Evolutionary conservation across 2,888 invertebrate species (phyloP), one percentile per base, ranked within the genome.

Genomic region (Sinotaia quadrata): DNA sequence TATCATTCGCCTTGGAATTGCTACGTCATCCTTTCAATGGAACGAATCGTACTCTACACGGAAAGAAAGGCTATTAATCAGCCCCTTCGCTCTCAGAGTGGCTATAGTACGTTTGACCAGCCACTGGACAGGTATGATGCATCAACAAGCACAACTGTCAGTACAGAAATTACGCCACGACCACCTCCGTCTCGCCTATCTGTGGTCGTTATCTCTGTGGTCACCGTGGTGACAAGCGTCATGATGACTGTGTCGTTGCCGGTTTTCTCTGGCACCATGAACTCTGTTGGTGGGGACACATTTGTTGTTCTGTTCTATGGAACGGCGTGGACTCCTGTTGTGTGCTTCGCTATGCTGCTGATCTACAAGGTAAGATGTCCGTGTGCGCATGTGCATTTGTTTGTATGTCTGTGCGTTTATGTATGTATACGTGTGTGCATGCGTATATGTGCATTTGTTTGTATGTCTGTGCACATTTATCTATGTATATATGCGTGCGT

Each of bases 251-350:
- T 76, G 4, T 66, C 74, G 2, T 61, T 80, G 41, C 80, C 80
- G 0, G 67, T 80, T 8, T 78, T 75, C 59, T 76, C 80, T 0
- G 78, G 70, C 3, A 76, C 77, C 12, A 77, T 78, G 76, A 67
- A 74, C 52, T 47, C 57, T 31, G 68, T 75, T 10, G 75, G 75
- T 4, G 74, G 76, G 5, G 78, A 76, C 59, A 61, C 72, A 21
- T 80, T 73, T 58, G 74, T 73, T 21, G 51, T 78, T 7, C 54
- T 80, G 10, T 44, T 77, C 5, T 72, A 74, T 33, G 68, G 74
- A 2, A 67, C 69, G 33, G 18, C 74, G 3, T 67, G 57, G 54
- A 76, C 78, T 27, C 71, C 75, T 8, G 15, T 79, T 21, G 67
- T 80, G 2, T 77, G 78, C 57, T 67, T 69, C 4, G 31, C 74